A percentile compares a stretch with the other conserved stretches of the same genome.
Evolutionary conservation across 2,797 vertebrate species (phyloP).

Genomic region (Eulemur coronatus): DNA sequence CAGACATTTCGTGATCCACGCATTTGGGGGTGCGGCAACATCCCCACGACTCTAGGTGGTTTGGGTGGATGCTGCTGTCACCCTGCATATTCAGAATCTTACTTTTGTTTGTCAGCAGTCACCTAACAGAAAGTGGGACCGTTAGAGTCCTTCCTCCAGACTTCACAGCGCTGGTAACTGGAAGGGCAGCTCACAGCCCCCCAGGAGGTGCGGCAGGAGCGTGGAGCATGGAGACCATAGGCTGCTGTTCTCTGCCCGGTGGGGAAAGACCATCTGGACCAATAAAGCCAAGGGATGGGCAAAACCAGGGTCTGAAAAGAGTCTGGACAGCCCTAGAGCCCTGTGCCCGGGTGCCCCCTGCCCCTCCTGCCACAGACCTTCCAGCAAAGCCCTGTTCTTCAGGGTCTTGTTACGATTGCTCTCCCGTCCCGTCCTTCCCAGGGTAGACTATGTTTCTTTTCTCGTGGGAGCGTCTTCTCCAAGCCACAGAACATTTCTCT

Average conservation of each 20-base stretch:
- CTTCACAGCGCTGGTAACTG: not conserved
- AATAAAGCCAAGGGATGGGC: not conserved
- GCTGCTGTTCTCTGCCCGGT: not conserved
- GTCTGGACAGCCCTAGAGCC: not conserved
- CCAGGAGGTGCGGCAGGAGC: not conserved
- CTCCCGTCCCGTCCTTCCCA: not conserved
- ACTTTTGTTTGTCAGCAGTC: not conserved
- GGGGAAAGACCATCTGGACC: not conserved
- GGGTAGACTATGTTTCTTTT: not conserved
- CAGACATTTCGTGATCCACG: too few species aligned
- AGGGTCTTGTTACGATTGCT: not conserved
- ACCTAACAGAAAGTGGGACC: too few species aligned
- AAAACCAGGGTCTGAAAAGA: not conserved
- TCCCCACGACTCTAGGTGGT: fast-evolving
- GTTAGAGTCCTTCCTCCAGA: too few species aligned
- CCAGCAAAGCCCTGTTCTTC: not conserved
- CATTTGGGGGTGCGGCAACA: fast-evolving
- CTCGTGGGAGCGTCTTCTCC: not conserved
- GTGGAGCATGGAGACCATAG: not conserved
- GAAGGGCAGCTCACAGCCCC: not conserved
- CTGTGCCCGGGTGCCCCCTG: fast-evolving
- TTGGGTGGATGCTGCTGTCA: fast-evolving
- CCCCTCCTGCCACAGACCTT: not conserved
- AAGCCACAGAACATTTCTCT: not conserved
- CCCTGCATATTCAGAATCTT: not conserved